Evolutionary conservation across 2,888 invertebrate genomes (phyloP).

Genomic region (Spodoptera littoralis): DNA sequence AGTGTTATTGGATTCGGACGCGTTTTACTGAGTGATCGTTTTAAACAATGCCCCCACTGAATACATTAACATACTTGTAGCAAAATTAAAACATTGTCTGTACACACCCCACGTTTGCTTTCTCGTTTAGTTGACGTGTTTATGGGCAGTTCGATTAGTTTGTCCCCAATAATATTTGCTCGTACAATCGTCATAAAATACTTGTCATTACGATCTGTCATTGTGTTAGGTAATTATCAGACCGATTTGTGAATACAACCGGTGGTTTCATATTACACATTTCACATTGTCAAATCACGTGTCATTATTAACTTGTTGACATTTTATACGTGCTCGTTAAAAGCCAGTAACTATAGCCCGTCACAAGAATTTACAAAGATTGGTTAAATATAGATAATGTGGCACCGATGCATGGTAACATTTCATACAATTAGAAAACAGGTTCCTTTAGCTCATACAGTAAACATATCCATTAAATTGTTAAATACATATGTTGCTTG

Average conservation of each 20-base stretch:
- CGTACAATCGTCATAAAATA: slow-evolving; percentile 44
- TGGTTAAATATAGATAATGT: slow-evolving; percentile 32
- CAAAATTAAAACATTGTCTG: slow-evolving; percentile 37
- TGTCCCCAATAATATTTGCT: slow-evolving; percentile 35
- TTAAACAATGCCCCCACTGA: slow-evolving; percentile 48
- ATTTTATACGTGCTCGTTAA: slow-evolving; percentile 39
- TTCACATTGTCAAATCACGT: slow-evolving; percentile 39
- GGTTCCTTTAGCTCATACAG: slow-evolving; percentile 32
- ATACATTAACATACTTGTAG: slow-evolving; percentile 48
- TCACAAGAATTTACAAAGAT: slow-evolving; percentile 23
- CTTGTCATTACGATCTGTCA: slow-evolving; percentile 42
- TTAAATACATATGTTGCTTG: slow-evolving; percentile 27
- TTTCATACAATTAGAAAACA: slow-evolving; percentile 36
- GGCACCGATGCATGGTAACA: slow-evolving; percentile 15
- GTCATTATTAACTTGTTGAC: slow-evolving; percentile 46
- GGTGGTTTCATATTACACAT: slow-evolving; percentile 31
- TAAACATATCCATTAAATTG: slow-evolving; percentile 40
- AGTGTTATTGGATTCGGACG: slow-evolving; percentile 68
- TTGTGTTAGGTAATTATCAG: slow-evolving; percentile 36
- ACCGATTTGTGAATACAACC: slow-evolving; percentile 30
- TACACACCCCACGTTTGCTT: slow-evolving; percentile 13
- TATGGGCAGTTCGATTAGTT: slow-evolving; percentile 37
- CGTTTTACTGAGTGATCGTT: slow-evolving; percentile 67
- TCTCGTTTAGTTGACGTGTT: slow-evolving; percentile 42
- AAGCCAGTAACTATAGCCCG: slow-evolving; percentile 21